These are phyloP conservation scores for Rhea pennata DNA, from an alignment of 2,113 vertebrate species.

Conservation along the genomic window DNA sequence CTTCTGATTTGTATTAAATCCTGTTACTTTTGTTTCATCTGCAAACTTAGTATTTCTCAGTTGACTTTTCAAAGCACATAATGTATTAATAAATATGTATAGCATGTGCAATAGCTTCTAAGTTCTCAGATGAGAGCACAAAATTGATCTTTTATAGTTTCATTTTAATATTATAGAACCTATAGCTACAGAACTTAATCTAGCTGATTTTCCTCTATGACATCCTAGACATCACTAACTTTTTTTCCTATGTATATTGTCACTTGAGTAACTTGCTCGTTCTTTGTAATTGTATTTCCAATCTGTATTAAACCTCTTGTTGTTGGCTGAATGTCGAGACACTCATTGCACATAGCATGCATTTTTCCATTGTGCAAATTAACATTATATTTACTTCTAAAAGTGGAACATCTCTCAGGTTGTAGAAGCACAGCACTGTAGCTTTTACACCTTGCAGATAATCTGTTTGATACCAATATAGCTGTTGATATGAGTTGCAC, in stretches of 20 bases:
- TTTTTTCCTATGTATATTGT: not conserved
- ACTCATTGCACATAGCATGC: not conserved
- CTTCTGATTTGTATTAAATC: not conserved
- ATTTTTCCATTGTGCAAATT: not conserved
- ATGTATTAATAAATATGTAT: not conserved
- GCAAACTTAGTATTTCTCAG: conserved; percentile 8
- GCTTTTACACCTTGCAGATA: not conserved
- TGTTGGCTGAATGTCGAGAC: not conserved
- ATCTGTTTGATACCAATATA: not conserved
- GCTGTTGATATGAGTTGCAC: not conserved
- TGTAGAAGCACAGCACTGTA: not conserved
- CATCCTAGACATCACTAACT: not conserved
- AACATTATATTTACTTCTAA: not conserved
- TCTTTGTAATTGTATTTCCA: not conserved
- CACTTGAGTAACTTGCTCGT: not conserved
- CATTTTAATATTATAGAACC: not conserved
- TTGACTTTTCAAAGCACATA: conserved; percentile 25
- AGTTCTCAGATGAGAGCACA: not conserved
- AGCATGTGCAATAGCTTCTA: not conserved
- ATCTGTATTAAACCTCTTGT: not conserved
- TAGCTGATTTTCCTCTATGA: not conserved
- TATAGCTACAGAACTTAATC: not conserved
- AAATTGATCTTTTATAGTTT: not conserved
- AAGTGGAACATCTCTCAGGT: not conserved
- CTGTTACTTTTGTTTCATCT: conserved; percentile 22